Base-by-base conservation (phyloP, 2,888 invertebrate species). In the Caenorhabditis sp. region DNA sequence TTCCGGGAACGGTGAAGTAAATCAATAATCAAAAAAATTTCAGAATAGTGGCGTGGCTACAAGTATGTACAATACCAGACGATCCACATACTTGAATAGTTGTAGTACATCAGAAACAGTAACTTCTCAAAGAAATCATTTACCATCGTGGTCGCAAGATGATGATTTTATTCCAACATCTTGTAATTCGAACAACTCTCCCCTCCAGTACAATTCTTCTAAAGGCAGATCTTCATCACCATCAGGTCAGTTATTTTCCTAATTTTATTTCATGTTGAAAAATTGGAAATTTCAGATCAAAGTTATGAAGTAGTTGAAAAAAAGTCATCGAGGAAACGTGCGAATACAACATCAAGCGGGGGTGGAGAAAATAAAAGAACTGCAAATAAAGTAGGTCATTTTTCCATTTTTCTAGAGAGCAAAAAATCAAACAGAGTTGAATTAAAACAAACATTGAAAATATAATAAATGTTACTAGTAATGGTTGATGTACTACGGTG, bases 321-420 rank as follows among this genome's bases (percentile, higher is more conserved):
- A 14, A 74, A 69, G 27, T 8, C 68, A 24, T 57, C 53, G 2
- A 31, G 75, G 17, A 75, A 75, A 55, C 49, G 76, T 27, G 72
- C 76, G 3, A 79, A 79, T 51, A 79, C 79, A 0, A 65, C 72
- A 17, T 69, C 69, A 19, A 79, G 76, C 27, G 69, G 69, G 4
- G 66, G 66, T 37, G 76, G 76, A 36, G 75, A 77, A 14, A 69
- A 68, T 19, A 69, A 76, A 26, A 57, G 76, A 21, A 77, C 75
- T 4, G 79, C 79, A 17, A 79, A 79, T 36, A 79, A 79, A 68
- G 78, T 78, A 10, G 2, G 12, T 31, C 5, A 6, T 31, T 31
- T 31, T 5, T n/a, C n/a, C n/a, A n/a, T n/a, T n/a, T n/a, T n/a
- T n/a, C n/a, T n/a, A n/a, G n/a, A n/a, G n/a, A n/a, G n/a, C n/a